Base-by-base conservation (phyloP, 2,888 invertebrate genomes). In the Drosophila incognita region DNA sequence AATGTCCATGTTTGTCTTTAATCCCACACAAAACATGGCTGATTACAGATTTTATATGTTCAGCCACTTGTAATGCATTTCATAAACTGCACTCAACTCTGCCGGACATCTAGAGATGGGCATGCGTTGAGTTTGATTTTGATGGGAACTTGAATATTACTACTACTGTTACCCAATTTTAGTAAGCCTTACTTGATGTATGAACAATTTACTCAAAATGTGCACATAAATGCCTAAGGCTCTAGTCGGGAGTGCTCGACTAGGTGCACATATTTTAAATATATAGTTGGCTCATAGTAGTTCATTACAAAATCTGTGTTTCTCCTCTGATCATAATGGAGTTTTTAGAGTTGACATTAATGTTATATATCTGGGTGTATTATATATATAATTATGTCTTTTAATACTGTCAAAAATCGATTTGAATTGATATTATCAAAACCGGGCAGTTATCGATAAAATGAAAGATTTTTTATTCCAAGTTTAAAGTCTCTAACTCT, bases 1-100 rank as follows among this genome's bases (percentile, higher is more conserved):
- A 89, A 87, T 74, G 58, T 52, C 24, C 51, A 38, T 63, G 80
- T 64, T 70, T 52, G 35, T 49, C 62, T 59, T 59, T 68, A 72
- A 78, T 64, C 82, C 81, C 46, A 72, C 33, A 65, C 36, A 68
- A 72, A 72, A 81, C 82, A 78, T 49, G 68, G 60, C 78, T 70
- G 74, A 87, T 89, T 83, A 81, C 61, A 48, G 61, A 73, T 73
- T 61, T 61, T 61, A 57, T 48, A 53, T 38, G 42, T 52, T 53
- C 42, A 46, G 63, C 65, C 66, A 64, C 70, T 66, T 74, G 62
- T 38, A 69, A 75, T 84, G 54, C 72, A 61, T 57, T 81, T 53
- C 31, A 33, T 27, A 56, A 65, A 46, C 36, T 29, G 35, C 11
- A 48, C 27, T 36, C 49, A 33, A 51, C 48, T 49, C 21, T 42